Evolutionary conservation across 1,140 invertebrate genomes (phyloP).

Genomic region (Dendrolimus punctatus): DNA sequence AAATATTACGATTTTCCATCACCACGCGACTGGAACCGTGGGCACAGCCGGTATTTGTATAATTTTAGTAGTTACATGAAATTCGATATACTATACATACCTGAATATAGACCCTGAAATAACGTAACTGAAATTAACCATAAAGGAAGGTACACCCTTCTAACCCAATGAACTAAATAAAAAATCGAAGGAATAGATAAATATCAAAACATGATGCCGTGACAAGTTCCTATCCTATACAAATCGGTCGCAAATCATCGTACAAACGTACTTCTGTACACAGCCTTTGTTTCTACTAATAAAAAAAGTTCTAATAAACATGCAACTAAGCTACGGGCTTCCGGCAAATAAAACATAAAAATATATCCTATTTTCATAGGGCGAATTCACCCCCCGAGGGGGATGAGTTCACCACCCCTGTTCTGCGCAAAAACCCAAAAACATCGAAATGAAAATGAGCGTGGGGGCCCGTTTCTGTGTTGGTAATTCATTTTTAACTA

Average conservation of each 20-base stretch:
- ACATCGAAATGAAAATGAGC: constrained; percentile 72
- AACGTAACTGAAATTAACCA: no score
- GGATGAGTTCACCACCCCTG: constrained; percentile 28
- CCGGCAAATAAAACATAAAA: constrained; percentile 71
- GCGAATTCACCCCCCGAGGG: constrained; percentile 28
- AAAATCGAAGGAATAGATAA: neutral
- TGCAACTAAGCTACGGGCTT: constrained; percentile 68
- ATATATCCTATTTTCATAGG: constrained; percentile 72
- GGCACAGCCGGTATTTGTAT: no score
- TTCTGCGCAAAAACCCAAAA: constrained; percentile 70
- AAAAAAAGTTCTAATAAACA: constrained; percentile 69
- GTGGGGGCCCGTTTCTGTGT: constrained; percentile 57
- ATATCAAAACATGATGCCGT: neutral
- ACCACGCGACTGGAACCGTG: no score
- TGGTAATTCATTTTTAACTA: constrained; percentile 72
- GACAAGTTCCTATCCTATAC: constrained; percentile 1
- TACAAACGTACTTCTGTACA: constrained; percentile 27
- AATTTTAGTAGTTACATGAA: no score
- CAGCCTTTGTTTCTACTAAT: constrained; percentile 64
- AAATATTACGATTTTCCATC: no score
- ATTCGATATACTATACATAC: no score
- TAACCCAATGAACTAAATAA: neutral
- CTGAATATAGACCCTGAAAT: no score
- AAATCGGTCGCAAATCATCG: constrained; percentile 42
- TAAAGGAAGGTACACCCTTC: no score